These are phyloP conservation scores for Enteromius fasciolatus DNA, from an alignment of 2,797 vertebrate species.

Conservation along the genomic window DNA sequence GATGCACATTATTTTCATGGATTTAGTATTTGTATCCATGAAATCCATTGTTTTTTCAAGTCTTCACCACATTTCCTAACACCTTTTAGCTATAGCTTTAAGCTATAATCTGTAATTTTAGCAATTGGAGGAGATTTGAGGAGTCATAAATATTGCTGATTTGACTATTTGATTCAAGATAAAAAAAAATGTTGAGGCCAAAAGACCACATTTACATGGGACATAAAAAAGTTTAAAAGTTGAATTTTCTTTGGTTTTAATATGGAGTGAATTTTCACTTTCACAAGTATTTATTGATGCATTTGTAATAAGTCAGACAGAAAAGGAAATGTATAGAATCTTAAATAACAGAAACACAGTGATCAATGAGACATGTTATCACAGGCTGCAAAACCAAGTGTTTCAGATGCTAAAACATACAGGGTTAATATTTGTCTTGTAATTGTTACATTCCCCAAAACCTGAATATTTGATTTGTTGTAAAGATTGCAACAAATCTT, in stretches of 20 bases:
- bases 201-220: background rate
- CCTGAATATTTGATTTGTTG: background rate
- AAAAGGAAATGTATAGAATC: slow-evolving; percentile 9
- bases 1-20: background rate
- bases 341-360: slow-evolving; percentile 30
- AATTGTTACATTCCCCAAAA: background rate
- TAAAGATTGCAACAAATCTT: background rate
- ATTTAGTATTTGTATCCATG: too few species aligned
- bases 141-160: background rate
- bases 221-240: background rate
- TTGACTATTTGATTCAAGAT: background rate
- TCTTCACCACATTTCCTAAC: too few species aligned
- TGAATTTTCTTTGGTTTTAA: slow-evolving; percentile 18
- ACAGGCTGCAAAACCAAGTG: background rate
- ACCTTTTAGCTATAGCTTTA: too few species aligned
- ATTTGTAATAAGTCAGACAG: background rate
- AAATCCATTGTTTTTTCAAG: too few species aligned
- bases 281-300: background rate
- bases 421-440: background rate
- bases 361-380: slow-evolving; percentile 6
- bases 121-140: too few species aligned
- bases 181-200: background rate
- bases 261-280: slow-evolving; percentile 15
- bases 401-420: background rate
- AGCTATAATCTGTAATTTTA: too few species aligned